phyloP scores from a whole-genome alignment of 2,113 vertebrate species.

The Cygnus buccinator region DNA sequence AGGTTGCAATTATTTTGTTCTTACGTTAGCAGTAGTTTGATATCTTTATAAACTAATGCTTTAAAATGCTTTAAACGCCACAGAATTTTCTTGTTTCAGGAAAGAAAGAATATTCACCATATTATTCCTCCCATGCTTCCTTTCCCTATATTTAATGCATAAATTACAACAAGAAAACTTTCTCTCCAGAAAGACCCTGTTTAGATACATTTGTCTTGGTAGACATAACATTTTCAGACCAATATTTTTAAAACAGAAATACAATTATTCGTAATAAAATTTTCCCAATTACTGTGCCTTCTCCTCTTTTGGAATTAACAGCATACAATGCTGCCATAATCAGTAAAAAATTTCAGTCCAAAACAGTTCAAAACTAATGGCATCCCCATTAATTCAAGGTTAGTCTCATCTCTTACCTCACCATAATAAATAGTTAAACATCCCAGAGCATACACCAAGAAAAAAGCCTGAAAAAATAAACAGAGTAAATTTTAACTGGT shows the following conservation, averaged over 20 bases:
- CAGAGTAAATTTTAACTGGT: background rate
- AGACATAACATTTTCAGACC: background rate
- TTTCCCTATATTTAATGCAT: background rate
- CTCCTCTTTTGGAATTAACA: background rate
- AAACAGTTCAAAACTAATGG: background rate
- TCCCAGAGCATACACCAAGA: conserved; percentile 91
- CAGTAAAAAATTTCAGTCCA: background rate
- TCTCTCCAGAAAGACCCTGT: background rate
- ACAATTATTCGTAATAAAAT: background rate
- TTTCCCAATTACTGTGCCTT: background rate
- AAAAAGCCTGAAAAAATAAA: conserved; percentile 88
- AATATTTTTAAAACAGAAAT: background rate
- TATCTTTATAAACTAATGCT: background rate
- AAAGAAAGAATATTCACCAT: background rate
- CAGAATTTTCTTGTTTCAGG: background rate
- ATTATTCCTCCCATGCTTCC: background rate
- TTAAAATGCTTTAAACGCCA: background rate
- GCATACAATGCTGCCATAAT: background rate
- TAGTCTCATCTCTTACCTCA: conserved; percentile 78
- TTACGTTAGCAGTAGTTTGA: background rate
- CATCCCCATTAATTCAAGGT: background rate
- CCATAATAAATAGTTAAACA: conserved; percentile 86
- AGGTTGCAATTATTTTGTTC: background rate
- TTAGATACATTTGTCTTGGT: background rate
- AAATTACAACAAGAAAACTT: background rate